Evolutionary conservation across 92 coral and sea anemone species (phyloP).

Genomic region (Parazoanthus atlanticus): DNA sequence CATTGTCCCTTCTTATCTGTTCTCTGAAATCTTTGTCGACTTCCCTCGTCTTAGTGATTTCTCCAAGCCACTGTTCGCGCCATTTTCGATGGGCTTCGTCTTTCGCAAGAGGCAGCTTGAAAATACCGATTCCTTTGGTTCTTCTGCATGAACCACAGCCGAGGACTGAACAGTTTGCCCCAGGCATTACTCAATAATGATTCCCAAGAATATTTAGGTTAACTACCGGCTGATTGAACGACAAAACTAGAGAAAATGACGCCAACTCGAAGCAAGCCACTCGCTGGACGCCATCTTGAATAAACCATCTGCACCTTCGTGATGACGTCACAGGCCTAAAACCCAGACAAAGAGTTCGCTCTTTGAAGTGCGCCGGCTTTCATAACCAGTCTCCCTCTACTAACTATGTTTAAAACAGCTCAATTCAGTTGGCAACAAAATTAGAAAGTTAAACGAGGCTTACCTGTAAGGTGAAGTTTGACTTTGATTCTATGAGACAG

Average conservation of each 20-base stretch:
- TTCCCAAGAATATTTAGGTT: not conserved
- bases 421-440: no score
- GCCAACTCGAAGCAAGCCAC: conserved; percentile 39
- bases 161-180: conserved; percentile 57
- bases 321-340: conserved; percentile 56
- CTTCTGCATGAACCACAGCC: conserved; percentile 65
- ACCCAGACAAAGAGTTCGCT: conserved; percentile 51
- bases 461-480: no score
- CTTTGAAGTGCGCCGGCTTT: conserved; percentile 19
- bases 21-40: conserved; percentile 16
- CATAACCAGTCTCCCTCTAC: conserved; percentile 31
- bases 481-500: no score
- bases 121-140: conserved; percentile 59
- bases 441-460: no score
- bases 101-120: conserved; percentile 54
- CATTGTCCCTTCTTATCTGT: conserved; percentile 29
- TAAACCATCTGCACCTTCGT: conserved; percentile 52
- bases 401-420: no score
- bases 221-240: conserved; percentile 18
- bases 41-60: conserved; percentile 39
- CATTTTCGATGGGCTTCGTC: conserved; percentile 50
- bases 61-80: conserved; percentile 60
- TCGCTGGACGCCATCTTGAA: conserved; percentile 26
- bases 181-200: conserved; percentile 45
- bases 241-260: conserved; percentile 29